These are phyloP conservation scores for Capitella teleta DNA, from an alignment of 1,140 invertebrate genomes.

Conservation along the genomic window DNA sequence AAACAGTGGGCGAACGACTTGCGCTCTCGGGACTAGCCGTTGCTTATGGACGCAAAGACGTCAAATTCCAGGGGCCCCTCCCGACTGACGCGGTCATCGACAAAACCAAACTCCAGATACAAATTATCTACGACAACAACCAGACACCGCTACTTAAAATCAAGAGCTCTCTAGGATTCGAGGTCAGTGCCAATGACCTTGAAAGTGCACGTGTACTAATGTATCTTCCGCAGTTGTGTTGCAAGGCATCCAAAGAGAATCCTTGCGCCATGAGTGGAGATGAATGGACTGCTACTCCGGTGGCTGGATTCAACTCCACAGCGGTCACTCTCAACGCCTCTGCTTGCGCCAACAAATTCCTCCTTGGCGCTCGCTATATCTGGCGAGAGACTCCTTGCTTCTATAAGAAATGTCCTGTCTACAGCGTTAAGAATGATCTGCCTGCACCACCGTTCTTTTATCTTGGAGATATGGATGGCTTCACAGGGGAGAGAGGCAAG, in stretches of 20 bases:
- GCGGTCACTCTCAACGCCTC: constrained; percentile 16
- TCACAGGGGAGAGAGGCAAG: no score
- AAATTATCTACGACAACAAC: neutral
- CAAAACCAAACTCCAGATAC: neutral
- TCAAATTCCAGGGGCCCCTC: neutral
- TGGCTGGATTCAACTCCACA: constrained; percentile 12
- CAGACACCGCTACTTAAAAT: constrained; percentile 13
- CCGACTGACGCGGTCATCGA: neutral
- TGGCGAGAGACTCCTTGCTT: constrained; percentile 27
- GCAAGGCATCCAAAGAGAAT: neutral
- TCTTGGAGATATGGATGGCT: no score
- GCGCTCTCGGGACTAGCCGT: neutral
- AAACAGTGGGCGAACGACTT: neutral
- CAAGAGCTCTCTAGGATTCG: constrained; percentile 17
- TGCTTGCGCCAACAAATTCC: constrained; percentile 10
- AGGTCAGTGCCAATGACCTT: constrained; percentile 10
- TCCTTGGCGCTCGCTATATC: constrained; percentile 22
- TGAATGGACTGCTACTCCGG: constrained; percentile 19
- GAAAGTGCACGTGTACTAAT: no score
- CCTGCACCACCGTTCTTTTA: constrained; percentile 21
- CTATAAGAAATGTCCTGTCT: constrained; percentile 21
- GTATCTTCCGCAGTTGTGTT: no score
- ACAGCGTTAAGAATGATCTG: constrained; percentile 20
- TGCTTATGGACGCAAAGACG: neutral
- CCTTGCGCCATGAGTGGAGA: neutral